Percentiles rank a stretch among this genome's conserved stretches.
These are phyloP conservation scores for Setophaga coronata DNA, from an alignment of 2,113 vertebrate genomes.

Conservation along the genomic window DNA sequence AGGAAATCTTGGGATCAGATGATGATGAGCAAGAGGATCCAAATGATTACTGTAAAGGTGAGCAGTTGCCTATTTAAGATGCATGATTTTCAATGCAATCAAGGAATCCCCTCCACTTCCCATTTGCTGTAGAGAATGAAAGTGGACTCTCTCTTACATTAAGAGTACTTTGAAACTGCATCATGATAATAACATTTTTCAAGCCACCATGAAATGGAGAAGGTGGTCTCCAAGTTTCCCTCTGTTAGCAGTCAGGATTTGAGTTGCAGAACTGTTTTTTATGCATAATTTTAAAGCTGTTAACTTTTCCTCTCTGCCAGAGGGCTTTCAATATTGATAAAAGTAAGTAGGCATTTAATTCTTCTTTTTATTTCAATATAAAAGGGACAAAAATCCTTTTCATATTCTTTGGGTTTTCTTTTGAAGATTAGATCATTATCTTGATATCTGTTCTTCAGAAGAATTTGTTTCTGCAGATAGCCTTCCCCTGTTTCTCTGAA, in stretches of 20 bases:
- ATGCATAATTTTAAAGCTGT: background rate
- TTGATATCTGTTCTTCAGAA: background rate
- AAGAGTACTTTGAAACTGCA: background rate
- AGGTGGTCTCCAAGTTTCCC: background rate
- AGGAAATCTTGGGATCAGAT: slow-evolving; percentile 96
- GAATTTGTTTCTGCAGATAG: background rate
- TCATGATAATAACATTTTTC: background rate
- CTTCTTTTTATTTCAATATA: background rate
- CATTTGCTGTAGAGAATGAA: background rate
- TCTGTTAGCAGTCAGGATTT: background rate
- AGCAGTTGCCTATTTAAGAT: background rate
- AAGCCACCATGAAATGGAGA: background rate
- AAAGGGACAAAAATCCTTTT: background rate
- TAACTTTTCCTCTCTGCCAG: background rate
- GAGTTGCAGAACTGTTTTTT: background rate
- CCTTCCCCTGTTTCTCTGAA: background rate
- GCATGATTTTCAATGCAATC: background rate
- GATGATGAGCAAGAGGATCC: slow-evolving; percentile 98
- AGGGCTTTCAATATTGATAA: background rate
- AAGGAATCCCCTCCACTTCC: background rate
- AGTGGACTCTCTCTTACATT: background rate
- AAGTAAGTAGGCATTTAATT: background rate
- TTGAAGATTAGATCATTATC: background rate
- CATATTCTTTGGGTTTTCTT: background rate
- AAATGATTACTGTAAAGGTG: slow-evolving; percentile 96